These are phyloP conservation scores for Ditula angustiorana DNA, from an alignment of 2,888 invertebrate genomes.

Conservation along the genomic window DNA sequence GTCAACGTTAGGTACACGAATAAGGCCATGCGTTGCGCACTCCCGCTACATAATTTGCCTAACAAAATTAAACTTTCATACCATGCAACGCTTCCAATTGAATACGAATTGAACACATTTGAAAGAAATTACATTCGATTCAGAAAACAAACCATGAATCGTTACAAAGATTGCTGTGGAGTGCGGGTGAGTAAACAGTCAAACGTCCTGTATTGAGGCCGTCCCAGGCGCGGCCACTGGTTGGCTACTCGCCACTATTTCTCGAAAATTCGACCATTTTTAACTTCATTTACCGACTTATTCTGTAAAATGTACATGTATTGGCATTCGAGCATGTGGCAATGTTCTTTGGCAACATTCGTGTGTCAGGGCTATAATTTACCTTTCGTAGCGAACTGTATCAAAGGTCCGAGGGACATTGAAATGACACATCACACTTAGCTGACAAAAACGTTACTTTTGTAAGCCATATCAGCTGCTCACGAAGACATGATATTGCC, in stretches of 20 bases:
- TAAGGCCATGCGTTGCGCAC: slow-evolving; percentile 44
- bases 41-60: neutral
- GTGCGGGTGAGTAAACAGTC: no score
- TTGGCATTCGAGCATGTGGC: slow-evolving; percentile 23
- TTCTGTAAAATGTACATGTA: neutral
- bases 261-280: neutral
- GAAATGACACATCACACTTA: neutral
- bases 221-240: neutral
- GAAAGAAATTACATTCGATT: slow-evolving; percentile 30
- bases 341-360: slow-evolving; percentile 32
- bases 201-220: no score
- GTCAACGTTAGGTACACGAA: slow-evolving; percentile 46
- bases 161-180: slow-evolving; percentile 36
- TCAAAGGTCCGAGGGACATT: neutral
- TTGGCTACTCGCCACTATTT: neutral
- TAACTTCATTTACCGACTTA: neutral
- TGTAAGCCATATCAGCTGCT: neutral
- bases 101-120: slow-evolving; percentile 46
- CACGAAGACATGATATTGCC: neutral
- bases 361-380: neutral
- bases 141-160: slow-evolving; percentile 27
- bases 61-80: slow-evolving; percentile 27
- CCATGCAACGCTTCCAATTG: slow-evolving; percentile 38
- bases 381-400: neutral
- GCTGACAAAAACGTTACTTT: neutral